A percentile compares a stretch with the other conserved stretches of the same genome.
phyloP scores from a whole-genome alignment of 2,797 vertebrate genomes.

The Cynodonichthys magdalenae region DNA sequence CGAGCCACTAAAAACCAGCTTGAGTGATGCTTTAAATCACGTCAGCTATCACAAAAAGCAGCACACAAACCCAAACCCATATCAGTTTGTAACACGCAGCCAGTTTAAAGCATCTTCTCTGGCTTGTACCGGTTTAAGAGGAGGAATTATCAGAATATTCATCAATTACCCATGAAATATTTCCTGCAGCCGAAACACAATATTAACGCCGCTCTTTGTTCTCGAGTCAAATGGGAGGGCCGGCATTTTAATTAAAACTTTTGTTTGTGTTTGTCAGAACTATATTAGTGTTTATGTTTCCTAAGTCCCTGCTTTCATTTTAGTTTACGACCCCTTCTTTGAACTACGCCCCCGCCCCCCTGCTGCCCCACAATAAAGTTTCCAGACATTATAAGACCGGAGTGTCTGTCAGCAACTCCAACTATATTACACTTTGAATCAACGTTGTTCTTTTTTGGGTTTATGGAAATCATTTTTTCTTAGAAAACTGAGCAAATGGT shows the following conservation, averaged over 20 bases:
- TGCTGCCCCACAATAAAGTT: conserved; percentile 60
- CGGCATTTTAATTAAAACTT: conserved; percentile 70
- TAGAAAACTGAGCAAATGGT: no score
- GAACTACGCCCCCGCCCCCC: conserved; percentile 48
- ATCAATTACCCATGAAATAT: neutral
- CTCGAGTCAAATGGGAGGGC: conserved; percentile 16
- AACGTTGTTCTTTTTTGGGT: conserved; percentile 2
- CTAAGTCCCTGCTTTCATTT: conserved; percentile 73
- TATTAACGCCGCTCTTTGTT: conserved; percentile 9
- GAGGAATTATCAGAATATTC: neutral
- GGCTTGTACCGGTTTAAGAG: neutral
- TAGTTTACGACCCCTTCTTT: conserved; percentile 74
- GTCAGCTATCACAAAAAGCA: conserved; percentile 24
- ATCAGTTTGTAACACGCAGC: conserved; percentile 9
- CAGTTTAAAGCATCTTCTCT: neutral
- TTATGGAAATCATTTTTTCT: neutral
- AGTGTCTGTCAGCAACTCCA: conserved; percentile 32
- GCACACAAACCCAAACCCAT: conserved; percentile 5
- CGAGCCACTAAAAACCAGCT: conserved; percentile 35
- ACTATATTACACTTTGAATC: conserved; percentile 1
- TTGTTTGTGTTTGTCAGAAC: conserved; percentile 65
- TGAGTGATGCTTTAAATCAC: conserved; percentile 56
- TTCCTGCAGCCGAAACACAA: conserved; percentile 18
- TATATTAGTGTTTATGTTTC: conserved; percentile 72
- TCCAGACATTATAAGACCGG: conserved; percentile 60